Evolutionary conservation across 2,113 vertebrate species (phyloP), one percentile per base, ranked within the genome.

Genomic region (Pyxicephalus adspersus): DNA sequence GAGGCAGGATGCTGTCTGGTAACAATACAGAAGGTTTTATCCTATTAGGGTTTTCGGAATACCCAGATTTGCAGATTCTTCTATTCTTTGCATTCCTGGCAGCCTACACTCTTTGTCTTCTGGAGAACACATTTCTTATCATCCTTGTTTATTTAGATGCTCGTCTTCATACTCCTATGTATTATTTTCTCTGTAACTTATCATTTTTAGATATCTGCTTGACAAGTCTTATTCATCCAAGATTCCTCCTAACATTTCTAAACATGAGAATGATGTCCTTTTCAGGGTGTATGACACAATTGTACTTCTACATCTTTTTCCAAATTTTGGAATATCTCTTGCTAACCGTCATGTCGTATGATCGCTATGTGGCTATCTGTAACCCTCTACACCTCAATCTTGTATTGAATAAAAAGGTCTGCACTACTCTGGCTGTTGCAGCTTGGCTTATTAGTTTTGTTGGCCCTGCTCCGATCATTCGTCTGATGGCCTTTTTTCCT

Each of bases 341-440:
- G 5, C n/a, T 81, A 20, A 57, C 67, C 11, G 28, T 31, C 25
- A 81, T 81, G 68, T 58, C 68, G 18, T 79, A 79, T 28, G 64
- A 79, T 28, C 76, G 64, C 8, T 67, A 78, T 66, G 64, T 78
- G 20, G 76, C 76, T 13, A 67, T 78, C n/a, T 78, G 64, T 68
- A 68, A 68, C 7, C 54, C 76, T 5, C 76, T 79, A 7, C 64
- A 19, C 20, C 68, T 68, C 25, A 50, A 55, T 29, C 16, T 64
- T 5, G 64, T 72, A 19, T n/a, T 81, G 45, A 81, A 25, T 29
- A 74, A n/a, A 4, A 64, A 55, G 25, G 17, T 66, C n/a, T 73
- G 52, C 65, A 6, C 23, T 15, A 5, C 34, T 28, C 22, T 74
- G 57, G 55, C 65, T 29, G 8, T 28, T 58, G 22, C 23, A 8